phyloP scores from a whole-genome alignment of 1,140 invertebrate species.

The Drosophila repleta region DNA sequence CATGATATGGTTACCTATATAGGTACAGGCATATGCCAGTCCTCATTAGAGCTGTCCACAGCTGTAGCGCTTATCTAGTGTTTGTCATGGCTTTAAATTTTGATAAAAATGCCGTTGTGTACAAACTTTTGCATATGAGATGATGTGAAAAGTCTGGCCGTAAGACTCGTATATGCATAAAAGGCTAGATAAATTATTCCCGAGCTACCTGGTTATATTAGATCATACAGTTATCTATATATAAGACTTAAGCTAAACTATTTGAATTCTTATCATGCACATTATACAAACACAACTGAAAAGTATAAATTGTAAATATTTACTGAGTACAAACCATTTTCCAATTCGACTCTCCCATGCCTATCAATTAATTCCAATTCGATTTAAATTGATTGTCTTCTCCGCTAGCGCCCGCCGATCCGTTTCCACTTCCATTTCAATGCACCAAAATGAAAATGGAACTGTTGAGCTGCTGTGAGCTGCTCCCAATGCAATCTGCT shows the following conservation, averaged over 20 bases:
- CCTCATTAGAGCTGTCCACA: conserved; percentile 26
- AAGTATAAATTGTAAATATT: neutral
- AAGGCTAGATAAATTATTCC: neutral
- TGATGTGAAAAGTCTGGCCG: conserved; percentile 2
- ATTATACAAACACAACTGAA: neutral
- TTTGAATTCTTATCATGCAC: no score
- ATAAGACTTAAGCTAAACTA: no score
- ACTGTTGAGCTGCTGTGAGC: conserved; percentile 25
- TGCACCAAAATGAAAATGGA: conserved; percentile 35
- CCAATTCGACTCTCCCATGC: conserved; percentile 7
- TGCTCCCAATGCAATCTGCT: conserved; percentile 1
- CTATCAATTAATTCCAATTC: conserved; percentile 57
- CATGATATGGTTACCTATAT: neutral
- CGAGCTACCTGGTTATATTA: no score
- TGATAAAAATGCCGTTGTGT: conserved; percentile 66
- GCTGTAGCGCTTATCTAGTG: conserved; percentile 64
- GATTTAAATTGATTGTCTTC: conserved; percentile 54
- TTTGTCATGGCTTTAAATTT: conserved; percentile 62
- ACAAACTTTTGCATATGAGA: conserved; percentile 48
- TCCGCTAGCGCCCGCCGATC: conserved; percentile 16
- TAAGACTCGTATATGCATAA: neutral
- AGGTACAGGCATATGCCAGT: neutral
- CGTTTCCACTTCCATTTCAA: neutral
- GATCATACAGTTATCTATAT: no score
- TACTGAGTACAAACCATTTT: neutral